These are phyloP conservation scores for Listrodromus nycthemerus DNA, from an alignment of 2,888 invertebrate species.

Conservation along the genomic window DNA sequence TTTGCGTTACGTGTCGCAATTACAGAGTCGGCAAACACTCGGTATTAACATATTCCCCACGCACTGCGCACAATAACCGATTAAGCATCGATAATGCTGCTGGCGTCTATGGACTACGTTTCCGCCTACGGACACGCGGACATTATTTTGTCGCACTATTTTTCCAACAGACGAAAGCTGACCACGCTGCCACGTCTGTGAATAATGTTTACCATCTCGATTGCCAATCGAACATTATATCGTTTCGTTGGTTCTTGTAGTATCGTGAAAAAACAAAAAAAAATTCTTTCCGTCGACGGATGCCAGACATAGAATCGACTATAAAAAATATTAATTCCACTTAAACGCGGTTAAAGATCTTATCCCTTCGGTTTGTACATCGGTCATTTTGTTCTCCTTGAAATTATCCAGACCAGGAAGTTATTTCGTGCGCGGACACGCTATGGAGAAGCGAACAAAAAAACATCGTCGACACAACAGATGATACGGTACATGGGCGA, in stretches of 20 bases:
- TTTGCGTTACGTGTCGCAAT: conserved; percentile 71
- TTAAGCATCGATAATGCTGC: conserved; percentile 65
- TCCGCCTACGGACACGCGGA: conserved; percentile 69
- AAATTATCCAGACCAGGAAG: background rate
- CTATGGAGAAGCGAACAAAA: background rate
- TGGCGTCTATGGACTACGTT: conserved; percentile 61
- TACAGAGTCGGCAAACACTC: conserved; percentile 67
- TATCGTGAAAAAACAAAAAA: background rate
- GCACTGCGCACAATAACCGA: conserved; percentile 69
- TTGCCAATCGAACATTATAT: background rate
- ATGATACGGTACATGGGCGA: conserved; percentile 18
- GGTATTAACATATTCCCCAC: conserved; percentile 67
- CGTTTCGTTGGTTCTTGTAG: background rate
- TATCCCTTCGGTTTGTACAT: background rate
- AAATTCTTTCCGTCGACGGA: too few relatives aligned
- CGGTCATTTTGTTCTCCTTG: background rate
- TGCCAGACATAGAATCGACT: too few relatives aligned
- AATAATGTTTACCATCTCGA: background rate
- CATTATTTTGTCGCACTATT: conserved; percentile 56
- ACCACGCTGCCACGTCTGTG: conserved; percentile 37
- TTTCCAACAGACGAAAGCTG: conserved; percentile 33
- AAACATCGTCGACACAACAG: conserved; percentile 12
- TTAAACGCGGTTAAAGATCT: background rate
- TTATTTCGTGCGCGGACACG: conserved; percentile 16
- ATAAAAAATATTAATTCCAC: background rate